Evolutionary conservation across 2,113 vertebrate genomes (phyloP), one percentile per base, ranked within the genome.

Genomic region (Pseudois nayaur): DNA sequence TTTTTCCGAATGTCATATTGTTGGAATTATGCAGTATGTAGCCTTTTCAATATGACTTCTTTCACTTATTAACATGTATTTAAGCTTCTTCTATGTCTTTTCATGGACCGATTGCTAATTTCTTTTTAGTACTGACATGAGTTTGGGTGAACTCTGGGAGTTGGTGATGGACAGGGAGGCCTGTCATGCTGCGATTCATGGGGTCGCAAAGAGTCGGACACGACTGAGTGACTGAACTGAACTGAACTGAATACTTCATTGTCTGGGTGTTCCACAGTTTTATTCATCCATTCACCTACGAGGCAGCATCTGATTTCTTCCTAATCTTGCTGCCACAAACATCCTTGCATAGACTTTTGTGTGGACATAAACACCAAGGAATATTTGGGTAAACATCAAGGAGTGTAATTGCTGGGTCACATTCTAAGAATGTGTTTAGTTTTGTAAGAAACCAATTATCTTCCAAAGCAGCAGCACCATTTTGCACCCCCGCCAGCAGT

Each of bases 111-210:
- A 33, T 50, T 33, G 29, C 16, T 11, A 3, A 79, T 50, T 33
- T 79, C 76, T 79, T 79, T 79, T 50, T 79, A 50, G 76, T 50
- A 19, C 45, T 79, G 76, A 79, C 29, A 33, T 62, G 29, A 62
- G 60, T 62, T 62, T 62, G 60, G 60, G 14, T 62, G 60, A 31
- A 62, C 14, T 62, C 60, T 0, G 3, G 29, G 29, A 62, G 60
- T 2, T 62, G 14, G 60, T 31, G 60, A 33, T 62, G 14, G 29
- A 33, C 29, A 62, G 13, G 60, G 29, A 33, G 14, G 29, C 29
- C 60, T 16, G 13, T 6, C 29, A 0, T 62, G 60, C 13, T 31
- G 60, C 1, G 0, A 2, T 15, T 33, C 60, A 8, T 15, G 29
- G 13, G 29, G 29, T 62, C 0, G 6, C 29, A 33, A 62, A 62